Evolutionary conservation across 2,113 vertebrate genomes (phyloP), one percentile per base, ranked within the genome.

Genomic region (Ciconia stormi): DNA sequence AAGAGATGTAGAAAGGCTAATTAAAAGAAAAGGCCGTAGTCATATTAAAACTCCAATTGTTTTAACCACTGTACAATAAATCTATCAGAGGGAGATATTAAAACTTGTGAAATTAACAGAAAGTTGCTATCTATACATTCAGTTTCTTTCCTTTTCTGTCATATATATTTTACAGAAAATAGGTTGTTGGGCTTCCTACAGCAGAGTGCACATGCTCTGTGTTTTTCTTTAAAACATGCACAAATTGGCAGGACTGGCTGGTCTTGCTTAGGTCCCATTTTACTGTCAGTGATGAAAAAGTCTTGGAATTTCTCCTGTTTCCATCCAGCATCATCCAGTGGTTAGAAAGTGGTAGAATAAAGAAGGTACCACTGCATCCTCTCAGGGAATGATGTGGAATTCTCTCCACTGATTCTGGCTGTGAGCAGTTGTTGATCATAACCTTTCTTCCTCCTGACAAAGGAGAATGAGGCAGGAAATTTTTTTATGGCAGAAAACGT

Each of bases 281-380:
- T 46, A 80, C 30, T 79, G 26, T 22, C 67, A 58, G 25, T 38
- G 55, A 71, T 15, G 20, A 62, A 53, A 11, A 36, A 67, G 52
- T 52, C n/a, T n/a, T 93, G 71, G 67, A 86, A 83, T 88, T 86
- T 59, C 85, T 94, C 25, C 70, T 63, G 38, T 89, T 95, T 67
- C 86, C 62, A 86, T 44, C 87, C 85, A 80, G 82, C 70, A 86
- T 85, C 58, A 91, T 82, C 44, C 88, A 86, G 49, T 53, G 49
- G 21, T 82, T 63, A 69, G 70, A 63, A 74, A 25, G 81, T 1
- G 16, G 58, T 52, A 67, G 44, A 71, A 7, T 42, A 23, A 62
- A 30, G 15, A 63, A 77, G 7, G 73, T 7, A 78, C 36, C 23
- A 4, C 20, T 80, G 69, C 32, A n/a, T 73, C 26, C 27, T 92